Evolutionary conservation across 2,888 invertebrate species (phyloP), one percentile per base, ranked within the genome.

Genomic region (Germaria angustata): DNA sequence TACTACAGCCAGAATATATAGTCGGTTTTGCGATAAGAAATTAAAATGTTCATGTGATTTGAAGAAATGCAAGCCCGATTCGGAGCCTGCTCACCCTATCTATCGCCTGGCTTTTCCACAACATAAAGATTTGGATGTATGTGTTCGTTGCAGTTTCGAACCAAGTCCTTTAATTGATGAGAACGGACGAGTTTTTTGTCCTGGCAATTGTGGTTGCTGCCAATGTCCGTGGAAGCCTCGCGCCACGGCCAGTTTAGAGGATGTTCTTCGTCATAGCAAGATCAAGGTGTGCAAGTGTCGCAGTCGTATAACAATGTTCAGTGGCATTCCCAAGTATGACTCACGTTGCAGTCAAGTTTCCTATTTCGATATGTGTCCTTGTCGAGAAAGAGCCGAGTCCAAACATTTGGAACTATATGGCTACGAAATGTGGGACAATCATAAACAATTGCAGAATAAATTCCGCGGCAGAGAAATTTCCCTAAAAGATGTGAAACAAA

Each of bases 361-460:
- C 0, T 85, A 86, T 44, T 90, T 88, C 49, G 90, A 90, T 69
- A 85, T 89, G 8, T 90, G 90, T 65, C 89, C 90, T 2, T 90
- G 90, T 68, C 88, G 89, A 11, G 89, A 90, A 46, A 87, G 86
- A 49, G 90, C 89, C 2, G 90, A 90, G 53, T 86, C 88, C n/a
- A 90, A 87, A 36, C 87, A 85, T 55, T 79, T 88, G 0, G 88
- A 89, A 61, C 49, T 88, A 0, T 87, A 85, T 65, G 84, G 85
- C 51, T 46, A 17, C 1, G 89, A 90, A 65, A 89, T 90, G 89
- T 88, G 86, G 86, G 71, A 82, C 7, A 4, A 22, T 0, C 69
- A 85, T n/a, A 41, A 22, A 4, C 61, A 69, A 11, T 15, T 85
- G 3, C 15, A 6, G 0, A 63, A 79, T 0, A 32, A 55, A 4